Evolutionary conservation across 1,140 invertebrate species (phyloP).

Genomic region (Hermetia illucens): DNA sequence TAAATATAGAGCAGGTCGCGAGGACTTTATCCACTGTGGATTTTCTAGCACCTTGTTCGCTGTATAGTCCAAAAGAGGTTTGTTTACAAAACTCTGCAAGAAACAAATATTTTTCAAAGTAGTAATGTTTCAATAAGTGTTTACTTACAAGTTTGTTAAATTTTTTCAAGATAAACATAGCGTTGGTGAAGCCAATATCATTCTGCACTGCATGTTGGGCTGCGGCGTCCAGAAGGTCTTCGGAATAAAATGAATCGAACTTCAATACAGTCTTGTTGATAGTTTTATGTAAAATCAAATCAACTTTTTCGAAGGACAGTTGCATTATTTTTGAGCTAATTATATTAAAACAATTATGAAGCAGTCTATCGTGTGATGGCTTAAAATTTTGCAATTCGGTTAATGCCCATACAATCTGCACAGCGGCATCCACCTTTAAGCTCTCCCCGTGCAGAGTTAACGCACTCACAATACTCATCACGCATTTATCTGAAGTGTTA

Average conservation of each 20-base stretch:
- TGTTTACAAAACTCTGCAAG: neutral
- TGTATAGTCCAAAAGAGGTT: neutral
- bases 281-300: slow-evolving; percentile 31
- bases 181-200: slow-evolving; percentile 34
- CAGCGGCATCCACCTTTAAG: slow-evolving; percentile 31
- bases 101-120: neutral
- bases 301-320: slow-evolving; percentile 32
- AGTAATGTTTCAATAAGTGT: neutral
- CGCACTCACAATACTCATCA: slow-evolving; percentile 33
- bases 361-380: slow-evolving; percentile 29
- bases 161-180: slow-evolving; percentile 28
- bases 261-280: slow-evolving; percentile 28
- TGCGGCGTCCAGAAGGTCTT: slow-evolving; percentile 36
- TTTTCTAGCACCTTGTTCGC: neutral
- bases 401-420: slow-evolving; percentile 35
- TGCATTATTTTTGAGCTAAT: slow-evolving; percentile 29
- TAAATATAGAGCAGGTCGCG: neutral
- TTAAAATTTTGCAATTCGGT: slow-evolving; percentile 26
- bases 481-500: slow-evolving; percentile 32
- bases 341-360: slow-evolving; percentile 31
- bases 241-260: slow-evolving; percentile 39
- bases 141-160: neutral
- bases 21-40: neutral
- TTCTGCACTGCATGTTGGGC: slow-evolving; percentile 33
- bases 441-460: slow-evolving; percentile 29